phyloP scores from a whole-genome alignment of 1,140 invertebrate genomes.

The Drosophila arizonae region DNA sequence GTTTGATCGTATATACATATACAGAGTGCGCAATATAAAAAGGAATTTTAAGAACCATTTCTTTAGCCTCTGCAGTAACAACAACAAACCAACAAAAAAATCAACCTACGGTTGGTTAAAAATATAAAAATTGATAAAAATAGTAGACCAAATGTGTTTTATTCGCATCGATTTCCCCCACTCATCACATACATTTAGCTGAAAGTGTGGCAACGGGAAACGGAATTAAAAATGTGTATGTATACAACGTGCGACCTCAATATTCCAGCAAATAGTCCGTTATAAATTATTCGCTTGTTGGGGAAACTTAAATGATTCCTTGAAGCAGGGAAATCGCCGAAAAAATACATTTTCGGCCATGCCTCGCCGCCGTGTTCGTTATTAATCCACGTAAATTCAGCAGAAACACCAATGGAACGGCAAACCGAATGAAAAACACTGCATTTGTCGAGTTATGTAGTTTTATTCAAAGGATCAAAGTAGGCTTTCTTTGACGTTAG shows the following conservation, averaged over 20 bases:
- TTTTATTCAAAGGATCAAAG: neutral
- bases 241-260: too few species aligned
- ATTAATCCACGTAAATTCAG: too few species aligned
- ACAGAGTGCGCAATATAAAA: conserved; percentile 24
- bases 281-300: too few species aligned
- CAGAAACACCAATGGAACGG: too few species aligned
- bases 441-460: too few species aligned
- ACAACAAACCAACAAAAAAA: conserved; percentile 65
- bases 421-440: neutral
- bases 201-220: too few species aligned
- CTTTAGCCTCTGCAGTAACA: conserved; percentile 36
- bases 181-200: neutral
- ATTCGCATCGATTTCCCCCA: conserved; percentile 8
- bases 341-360: too few species aligned
- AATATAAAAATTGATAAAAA: conserved; percentile 81
- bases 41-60: conserved; percentile 42
- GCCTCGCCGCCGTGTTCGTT: too few species aligned
- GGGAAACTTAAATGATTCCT: too few species aligned
- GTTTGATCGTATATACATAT: conserved; percentile 24
- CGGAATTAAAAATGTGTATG: too few species aligned
- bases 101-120: conserved; percentile 76
- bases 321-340: too few species aligned
- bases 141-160: conserved; percentile 62
- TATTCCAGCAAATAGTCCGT: too few species aligned
- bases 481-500: neutral